These are phyloP conservation scores for Xenopus laevis DNA, from an alignment of 2,113 vertebrate species.

Conservation along the genomic window DNA sequence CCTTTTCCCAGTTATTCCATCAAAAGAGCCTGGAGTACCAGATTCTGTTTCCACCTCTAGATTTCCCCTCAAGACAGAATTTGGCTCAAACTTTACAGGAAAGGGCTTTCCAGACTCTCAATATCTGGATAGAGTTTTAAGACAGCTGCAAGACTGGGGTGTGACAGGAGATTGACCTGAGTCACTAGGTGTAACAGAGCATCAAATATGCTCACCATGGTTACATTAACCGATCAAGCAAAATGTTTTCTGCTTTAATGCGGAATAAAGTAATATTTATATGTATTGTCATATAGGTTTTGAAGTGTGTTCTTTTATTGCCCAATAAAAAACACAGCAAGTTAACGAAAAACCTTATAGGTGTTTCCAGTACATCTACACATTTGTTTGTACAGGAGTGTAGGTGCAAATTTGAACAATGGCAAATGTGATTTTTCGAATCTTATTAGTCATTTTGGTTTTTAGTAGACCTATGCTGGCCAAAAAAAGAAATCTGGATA, in stretches of 20 bases:
- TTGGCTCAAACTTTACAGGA: conserved; percentile 75
- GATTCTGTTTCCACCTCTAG: conserved; percentile 77
- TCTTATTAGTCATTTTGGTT: too few relatives aligned
- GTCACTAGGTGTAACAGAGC: not conserved
- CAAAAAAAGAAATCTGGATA: too few relatives aligned
- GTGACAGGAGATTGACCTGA: conserved; percentile 63
- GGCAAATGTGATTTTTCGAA: too few relatives aligned
- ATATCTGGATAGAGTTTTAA: conserved; percentile 54
- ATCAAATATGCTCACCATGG: conserved; percentile 13
- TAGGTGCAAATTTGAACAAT: too few relatives aligned
- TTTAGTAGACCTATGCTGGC: too few relatives aligned
- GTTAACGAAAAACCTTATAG: too few relatives aligned
- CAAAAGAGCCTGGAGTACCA: conserved; percentile 71
- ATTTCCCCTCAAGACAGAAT: conserved; percentile 76
- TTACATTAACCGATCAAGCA: conserved; percentile 39
- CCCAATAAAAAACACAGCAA: too few relatives aligned
- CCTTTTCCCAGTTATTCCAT: conserved; percentile 73
- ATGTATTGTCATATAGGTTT: not conserved
- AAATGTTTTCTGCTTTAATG: conserved; percentile 36
- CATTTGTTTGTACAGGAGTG: too few relatives aligned
- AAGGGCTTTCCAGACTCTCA: conserved; percentile 71
- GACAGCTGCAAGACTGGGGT: conserved; percentile 87
- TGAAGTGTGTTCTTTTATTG: too few relatives aligned
- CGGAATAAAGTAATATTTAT: conserved; percentile 29
- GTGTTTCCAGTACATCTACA: too few relatives aligned